Conservation (phyloP, 1,140 invertebrate species). For the Oppia nitens region DNA sequence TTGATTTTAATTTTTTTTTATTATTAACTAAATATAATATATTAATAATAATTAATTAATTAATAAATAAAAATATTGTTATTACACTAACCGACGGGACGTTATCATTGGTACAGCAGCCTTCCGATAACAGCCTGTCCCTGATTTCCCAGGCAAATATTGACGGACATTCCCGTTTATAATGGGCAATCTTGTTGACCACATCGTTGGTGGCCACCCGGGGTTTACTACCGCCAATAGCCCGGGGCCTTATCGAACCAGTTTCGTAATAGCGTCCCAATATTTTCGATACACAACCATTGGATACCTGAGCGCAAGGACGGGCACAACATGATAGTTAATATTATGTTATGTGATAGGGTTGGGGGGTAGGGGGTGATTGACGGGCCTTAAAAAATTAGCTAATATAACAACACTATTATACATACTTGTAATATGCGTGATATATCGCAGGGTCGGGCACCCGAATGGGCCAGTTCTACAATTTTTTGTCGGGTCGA, state of each 20-base stretch:
- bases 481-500: constrained; percentile 87
- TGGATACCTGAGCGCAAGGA: constrained; percentile 47
- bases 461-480: constrained; percentile 87
- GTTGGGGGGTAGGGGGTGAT: too few species aligned
- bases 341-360: too few species aligned
- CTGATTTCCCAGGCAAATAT: constrained; percentile 98
- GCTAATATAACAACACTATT: background rate
- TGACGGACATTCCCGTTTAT: constrained; percentile 88
- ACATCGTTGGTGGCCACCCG: constrained; percentile 87
- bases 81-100: constrained; percentile 99
- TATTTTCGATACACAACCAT: constrained; percentile 88
- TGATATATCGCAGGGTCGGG: constrained; percentile 93
- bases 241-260: constrained; percentile 85
- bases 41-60: too few species aligned
- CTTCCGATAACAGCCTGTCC: constrained; percentile 83
- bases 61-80: too few species aligned
- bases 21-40: too few species aligned
- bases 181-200: constrained; percentile 82
- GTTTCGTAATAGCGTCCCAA: constrained; percentile 94
- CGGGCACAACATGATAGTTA: background rate
- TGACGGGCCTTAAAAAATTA: too few species aligned
- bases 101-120: constrained; percentile 95
- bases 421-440: constrained; percentile 67
- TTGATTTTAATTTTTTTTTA: too few species aligned
- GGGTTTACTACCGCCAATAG: constrained; percentile 88